phyloP scores from a whole-genome alignment of 1,140 invertebrate species.

The fruit fly (Drosophila melanogaster) region Release_6_plus_ISO1_MT NT_033779.5:16383501-16384000 shows the following conservation, averaged over 20 bases:
- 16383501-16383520: constrained; percentile 35
- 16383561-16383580: constrained; percentile 6
- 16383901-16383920: neutral
- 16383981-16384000: neutral
- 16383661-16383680: constrained; percentile 70
- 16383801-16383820: neutral
- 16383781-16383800: constrained; percentile 6
- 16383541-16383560: neutral
- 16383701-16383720: constrained; percentile 69
- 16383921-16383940: too few species aligned
- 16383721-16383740: constrained; percentile 7
- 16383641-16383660: constrained; percentile 78
- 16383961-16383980: neutral
- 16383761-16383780: neutral
- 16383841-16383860: too few species aligned
- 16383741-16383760: constrained; percentile 38
- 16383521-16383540: constrained; percentile 47
- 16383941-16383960: too few species aligned
- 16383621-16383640: constrained; percentile 61
- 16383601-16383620: constrained; percentile 14
- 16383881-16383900: too few species aligned
- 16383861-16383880: too few species aligned
- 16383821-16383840: neutral
- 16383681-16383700: constrained; percentile 69
- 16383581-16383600: constrained; percentile 6